Evolutionary conservation across 2,113 vertebrate genomes (phyloP), one percentile per base, ranked within the genome.

Genomic region (Nipponia nippon): DNA sequence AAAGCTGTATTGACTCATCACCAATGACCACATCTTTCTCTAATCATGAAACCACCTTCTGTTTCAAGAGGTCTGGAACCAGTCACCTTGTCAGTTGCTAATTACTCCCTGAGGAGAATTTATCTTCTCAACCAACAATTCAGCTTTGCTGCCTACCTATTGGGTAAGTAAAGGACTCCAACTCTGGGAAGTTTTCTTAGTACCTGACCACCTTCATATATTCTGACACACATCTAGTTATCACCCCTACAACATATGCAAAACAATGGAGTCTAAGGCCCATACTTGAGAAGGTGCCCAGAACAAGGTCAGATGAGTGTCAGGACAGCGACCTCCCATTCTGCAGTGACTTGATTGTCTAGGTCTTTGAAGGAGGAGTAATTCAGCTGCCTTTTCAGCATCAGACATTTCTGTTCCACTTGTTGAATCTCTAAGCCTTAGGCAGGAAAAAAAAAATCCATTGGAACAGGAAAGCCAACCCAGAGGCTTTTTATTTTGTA

Each of bases 321-420:
- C 0, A 0, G 42, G 21, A 79, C n/a, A 53, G 34, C 21, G 25
- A 69, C 32, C 59, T 71, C 17, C 49, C 19, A 16, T 20, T 50
- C 55, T 53, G 15, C 42, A 87, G 22, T n/a, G 38, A 49, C 44
- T 59, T 44, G 17, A 62, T 4, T 69, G 15, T 10, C 16, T 2
- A 15, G 19, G 4, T 34, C 27, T 84, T 65, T 20, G 32, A 82
- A 91, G 9, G 22, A 83, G 22, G 8, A 40, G 16, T 36, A 89
- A 73, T 19, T 29, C 53, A 56, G 36, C 46, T 82, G 23, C 34
- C 59, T 78, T 56, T 77, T 65, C n/a, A 77, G 26, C 36, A 76
- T 40, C 20, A 92, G 52, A 50, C 13, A 6, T 49, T 70, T 84
- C 36, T 72, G 7, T 53, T 46, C 71, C 65, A 73, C 38, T 32